These are phyloP conservation scores for Lagocephalus sceleratus DNA, from an alignment of 2,797 vertebrate genomes.

Conservation along the genomic window DNA sequence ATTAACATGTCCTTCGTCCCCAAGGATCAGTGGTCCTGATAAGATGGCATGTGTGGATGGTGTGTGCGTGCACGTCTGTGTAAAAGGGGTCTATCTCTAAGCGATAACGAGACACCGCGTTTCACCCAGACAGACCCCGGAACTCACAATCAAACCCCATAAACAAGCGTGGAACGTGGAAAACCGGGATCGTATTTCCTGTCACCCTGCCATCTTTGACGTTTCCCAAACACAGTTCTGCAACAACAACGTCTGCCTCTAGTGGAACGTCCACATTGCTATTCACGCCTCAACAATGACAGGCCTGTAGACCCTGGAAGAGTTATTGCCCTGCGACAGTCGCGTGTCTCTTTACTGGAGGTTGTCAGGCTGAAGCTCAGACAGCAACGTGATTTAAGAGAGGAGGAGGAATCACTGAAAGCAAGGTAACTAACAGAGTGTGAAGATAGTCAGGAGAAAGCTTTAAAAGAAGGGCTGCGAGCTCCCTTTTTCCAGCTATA, in stretches of 20 bases:
- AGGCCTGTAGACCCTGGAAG: conserved; percentile 2
- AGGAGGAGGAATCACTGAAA: conserved; percentile 14
- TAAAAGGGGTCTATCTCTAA: neutral
- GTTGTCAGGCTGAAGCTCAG: conserved; percentile 27
- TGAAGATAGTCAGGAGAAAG: conserved; percentile 7
- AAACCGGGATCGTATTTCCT: conserved; percentile 22
- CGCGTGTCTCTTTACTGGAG: conserved; percentile 13
- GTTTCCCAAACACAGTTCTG: conserved; percentile 4
- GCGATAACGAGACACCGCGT: conserved; percentile 51
- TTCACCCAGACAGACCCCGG: conserved; percentile 36
- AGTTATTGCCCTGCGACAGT: conserved; percentile 8
- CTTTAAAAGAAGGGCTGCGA: neutral
- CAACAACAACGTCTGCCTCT: conserved; percentile 5
- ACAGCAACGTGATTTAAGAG: conserved; percentile 17
- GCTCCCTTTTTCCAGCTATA: too few species aligned
- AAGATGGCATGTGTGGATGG: neutral
- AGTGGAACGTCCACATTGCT: neutral
- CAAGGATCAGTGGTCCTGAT: too few species aligned
- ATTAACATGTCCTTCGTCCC: too few species aligned
- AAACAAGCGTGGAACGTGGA: conserved; percentile 36
- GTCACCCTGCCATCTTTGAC: conserved; percentile 19
- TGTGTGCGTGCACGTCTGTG: conserved; percentile 28
- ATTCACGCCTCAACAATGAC: conserved; percentile 15
- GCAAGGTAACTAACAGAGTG: conserved; percentile 6
- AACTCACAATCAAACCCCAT: conserved; percentile 19